Evolutionary conservation across 2,113 vertebrate species (phyloP), one percentile per base, ranked within the genome.

Genomic region (Melanostigma gelatinosum): DNA sequence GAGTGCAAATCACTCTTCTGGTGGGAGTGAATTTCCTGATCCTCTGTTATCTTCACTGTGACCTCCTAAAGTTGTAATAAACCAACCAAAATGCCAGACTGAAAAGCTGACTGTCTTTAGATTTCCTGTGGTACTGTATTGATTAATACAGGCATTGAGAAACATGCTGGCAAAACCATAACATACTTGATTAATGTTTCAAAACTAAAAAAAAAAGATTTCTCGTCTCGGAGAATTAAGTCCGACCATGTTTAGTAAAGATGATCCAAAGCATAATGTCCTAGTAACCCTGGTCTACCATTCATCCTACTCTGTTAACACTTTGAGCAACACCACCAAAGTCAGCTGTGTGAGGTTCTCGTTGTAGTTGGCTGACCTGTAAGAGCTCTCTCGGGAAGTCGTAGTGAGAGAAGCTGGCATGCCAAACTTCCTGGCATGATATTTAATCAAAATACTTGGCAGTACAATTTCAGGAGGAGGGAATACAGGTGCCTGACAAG

Each of bases 321-420:
- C 12, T 29, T 29, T 44, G 24, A 62, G 44, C 44, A 55, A 42
- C 54, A 55, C 44, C 4, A 54, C 48, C 9, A 64, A 32, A 70
- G 64, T 75, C 58, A 70, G 58, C 63, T 46, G 48, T 46, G 48
- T 71, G 32, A 61, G 34, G 20, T n/a, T 58, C 13, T 22, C 18
- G 13, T 44, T 34, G 32, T n/a, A 52, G 72, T 46, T 40, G 80
- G 58, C 64, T 34, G 58, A 64, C 58, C 18, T 15, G 32, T 50
- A 6, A 32, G 29, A 72, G 27, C 65, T 61, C 58, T 71, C 10
- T 64, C 0, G 1, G 10, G 40, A 58, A 65, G 58, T 65, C 20
- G 38, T 40, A 62, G 42, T 74, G 44, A 71, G 44, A 72, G 71
- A 72, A 62, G 55, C 24, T 62, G 46, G 44, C 69, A 60, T 71